These are phyloP conservation scores for Poeciliopsis paucimaculata DNA, from an alignment of 2,797 vertebrate species.

Conservation along the genomic window DNA sequence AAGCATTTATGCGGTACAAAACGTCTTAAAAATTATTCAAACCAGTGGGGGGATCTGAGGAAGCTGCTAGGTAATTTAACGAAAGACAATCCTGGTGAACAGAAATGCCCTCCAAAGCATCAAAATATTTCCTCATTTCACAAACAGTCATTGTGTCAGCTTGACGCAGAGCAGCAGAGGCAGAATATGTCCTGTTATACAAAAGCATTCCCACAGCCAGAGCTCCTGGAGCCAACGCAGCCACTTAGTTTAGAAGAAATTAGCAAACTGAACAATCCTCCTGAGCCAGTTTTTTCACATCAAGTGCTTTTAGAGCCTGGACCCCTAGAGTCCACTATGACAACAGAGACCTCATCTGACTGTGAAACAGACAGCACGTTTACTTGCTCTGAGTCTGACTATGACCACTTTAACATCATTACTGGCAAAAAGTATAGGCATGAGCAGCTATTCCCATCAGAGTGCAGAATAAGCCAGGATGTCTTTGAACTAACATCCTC, in stretches of 20 bases:
- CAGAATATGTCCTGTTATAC: slow-evolving; percentile 5
- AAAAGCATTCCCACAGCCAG: slow-evolving; percentile 39
- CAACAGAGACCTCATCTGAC: slow-evolving; percentile 57
- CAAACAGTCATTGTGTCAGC: slow-evolving; percentile 24
- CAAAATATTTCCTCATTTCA: slow-evolving; percentile 18
- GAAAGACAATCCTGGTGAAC: slow-evolving; percentile 23
- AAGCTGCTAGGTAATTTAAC: slow-evolving; percentile 33
- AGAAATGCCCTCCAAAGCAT: slow-evolving; percentile 15
- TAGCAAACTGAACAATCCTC: slow-evolving; percentile 61
- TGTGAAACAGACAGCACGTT: slow-evolving; percentile 71
- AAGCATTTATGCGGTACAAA: slow-evolving; percentile 25
- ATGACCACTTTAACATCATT: slow-evolving; percentile 46
- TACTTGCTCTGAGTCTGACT: slow-evolving; percentile 67
- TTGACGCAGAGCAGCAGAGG: slow-evolving; percentile 28
- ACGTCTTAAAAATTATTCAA: slow-evolving; percentile 23
- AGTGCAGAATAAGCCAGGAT: slow-evolving; percentile 25
- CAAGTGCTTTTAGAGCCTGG: background rate
- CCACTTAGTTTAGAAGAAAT: slow-evolving; percentile 78
- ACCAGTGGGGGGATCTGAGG: slow-evolving; percentile 43
- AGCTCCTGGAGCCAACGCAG: slow-evolving; percentile 54
- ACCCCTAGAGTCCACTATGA: background rate
- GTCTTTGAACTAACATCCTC: slow-evolving; percentile 38
- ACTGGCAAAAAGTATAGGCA: slow-evolving; percentile 24
- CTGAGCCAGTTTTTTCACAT: slow-evolving; percentile 19
- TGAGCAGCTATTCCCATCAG: slow-evolving; percentile 31